Base-by-base conservation (phyloP, 2,888 invertebrate genomes). In the Leucozona laternaria region DNA sequence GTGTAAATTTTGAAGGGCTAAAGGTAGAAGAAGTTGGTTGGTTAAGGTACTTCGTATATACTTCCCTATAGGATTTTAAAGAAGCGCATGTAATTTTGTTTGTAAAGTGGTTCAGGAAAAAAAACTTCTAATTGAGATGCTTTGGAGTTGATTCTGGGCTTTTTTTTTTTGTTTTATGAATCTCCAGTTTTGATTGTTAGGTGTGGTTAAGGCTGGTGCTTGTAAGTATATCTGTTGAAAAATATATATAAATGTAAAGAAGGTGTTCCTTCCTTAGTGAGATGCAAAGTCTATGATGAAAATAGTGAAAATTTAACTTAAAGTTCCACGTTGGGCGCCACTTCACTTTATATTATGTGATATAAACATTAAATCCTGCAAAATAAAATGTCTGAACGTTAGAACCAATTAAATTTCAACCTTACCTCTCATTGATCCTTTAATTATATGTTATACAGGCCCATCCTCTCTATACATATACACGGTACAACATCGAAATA, bases 91-190 rank as follows among this genome's bases (percentile, higher is more conserved):
- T 71, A 75, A 76, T 71, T 75, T 76, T 48, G 62, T 62, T 73
- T 40, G 50, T 78, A 43, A 75, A 70, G 66, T 71, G 64, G 71
- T 66, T 66, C 71, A 53, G 66, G 66, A 79, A 83, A 84, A 79
- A 84, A 84, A 84, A 84, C 70, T 84, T 84, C 84, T 84, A 84
- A 84, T 84, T 84, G 84, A 84, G 84, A 79, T 84, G 79, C 71
- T 64, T 71, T 84, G 20, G 84, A 84, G 83, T 83, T 78, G 68
- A 79, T 62, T 76, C 25, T 22, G 34, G 31, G 71, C 50, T 78
- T 40, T 6, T 60, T 37, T 15, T 20, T 20, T 15, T 5, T 11
- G n/a, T 45, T 62, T 60, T n/a, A n/a, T 40, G 50, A 50, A 50
- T 76, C 70, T 73, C 28, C 25, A 66, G 20, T 78, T 73, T 68